phyloP scores from a whole-genome alignment of 2,888 invertebrate species.

The Koerneria pararmatus region DNA sequence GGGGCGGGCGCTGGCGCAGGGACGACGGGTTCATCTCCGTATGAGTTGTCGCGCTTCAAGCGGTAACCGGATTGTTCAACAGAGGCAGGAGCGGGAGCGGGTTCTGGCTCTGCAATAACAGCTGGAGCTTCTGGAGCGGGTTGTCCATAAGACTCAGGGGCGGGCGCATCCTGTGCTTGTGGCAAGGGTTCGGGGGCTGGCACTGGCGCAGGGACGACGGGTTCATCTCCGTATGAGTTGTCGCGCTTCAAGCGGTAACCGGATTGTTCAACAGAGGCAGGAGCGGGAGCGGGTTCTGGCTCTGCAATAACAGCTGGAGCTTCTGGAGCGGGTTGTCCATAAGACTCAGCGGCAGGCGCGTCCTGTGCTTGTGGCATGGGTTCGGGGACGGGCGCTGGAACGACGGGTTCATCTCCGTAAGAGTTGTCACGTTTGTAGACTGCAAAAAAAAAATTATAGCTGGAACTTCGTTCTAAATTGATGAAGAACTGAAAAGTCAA shows the following conservation, averaged over 20 bases:
- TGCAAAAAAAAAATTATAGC: too few relatives aligned
- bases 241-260: conserved; percentile 25
- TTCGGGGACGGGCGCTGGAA: conserved; percentile 26
- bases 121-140: conserved; percentile 24
- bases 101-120: conserved; percentile 19
- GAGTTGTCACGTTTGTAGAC: too few relatives aligned
- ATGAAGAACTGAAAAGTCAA: too few relatives aligned
- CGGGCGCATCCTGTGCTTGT: conserved; percentile 13
- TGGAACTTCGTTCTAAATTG: too few relatives aligned
- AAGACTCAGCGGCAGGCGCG: background rate
- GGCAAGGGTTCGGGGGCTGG: conserved; percentile 27
- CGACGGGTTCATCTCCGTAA: conserved; percentile 36
- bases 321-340: conserved; percentile 5
- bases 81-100: conserved; percentile 25
- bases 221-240: conserved; percentile 40
- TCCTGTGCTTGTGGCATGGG: background rate
- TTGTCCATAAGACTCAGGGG: background rate
- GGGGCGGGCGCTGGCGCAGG: conserved; percentile 25
- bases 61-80: conserved; percentile 37
- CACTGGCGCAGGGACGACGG: conserved; percentile 29
- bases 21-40: conserved; percentile 37
- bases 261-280: background rate
- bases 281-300: background rate
- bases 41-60: conserved; percentile 29
- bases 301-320: background rate